Evolutionary conservation across 2,113 vertebrate species (phyloP), one percentile per base, ranked within the genome.

Genomic region (Forbesichthys papilliferus): DNA sequence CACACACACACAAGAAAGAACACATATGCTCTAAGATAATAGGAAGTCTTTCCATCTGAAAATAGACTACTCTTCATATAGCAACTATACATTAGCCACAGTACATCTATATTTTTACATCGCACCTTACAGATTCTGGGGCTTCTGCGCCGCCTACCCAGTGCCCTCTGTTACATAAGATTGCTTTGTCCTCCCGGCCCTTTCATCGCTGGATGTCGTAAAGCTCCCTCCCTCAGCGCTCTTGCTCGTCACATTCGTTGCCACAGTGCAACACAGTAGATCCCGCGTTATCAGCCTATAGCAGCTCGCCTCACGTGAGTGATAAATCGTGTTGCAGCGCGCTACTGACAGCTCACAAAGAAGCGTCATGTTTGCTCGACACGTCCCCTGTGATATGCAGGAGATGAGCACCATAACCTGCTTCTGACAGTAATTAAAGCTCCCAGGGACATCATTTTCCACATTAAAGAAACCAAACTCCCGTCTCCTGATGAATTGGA

Each of bases 351-450:
- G 84, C 86, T 84, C 75, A 85, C 79, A 73, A 71, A 73, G 27
- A 27, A 27, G 27, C 71, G 20, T 16, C 11, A 61, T 54, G 4
- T 80, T 78, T 78, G 79, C 79, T 75, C 79, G 84, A 85, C 66
- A 68, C 48, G 68, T 67, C 75, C 1, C 54, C 67, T 46, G 71
- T 82, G 74, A 77, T 74, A 54, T 65, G 64, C 55, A 65, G 79
- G 69, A 77, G 69, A 63, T 61, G 72, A 83, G 66, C 68, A 55
- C 71, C 61, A 65, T 77, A 74, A 54, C 58, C 48, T 64, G 68
- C 66, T 52, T 57, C 74, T 80, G 74, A 48, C 75, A 61, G 80
- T 83, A 89, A 87, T 88, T 87, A 90, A 73, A 80, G 86, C 81
- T 78, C 76, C 36, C 33, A 36, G 46, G 11, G 69, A 73, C 46